A percentile compares a stretch with the other conserved stretches of the same genome.
Evolutionary conservation across 2,113 vertebrate species (phyloP).

Genomic region (Saguinus midas): DNA sequence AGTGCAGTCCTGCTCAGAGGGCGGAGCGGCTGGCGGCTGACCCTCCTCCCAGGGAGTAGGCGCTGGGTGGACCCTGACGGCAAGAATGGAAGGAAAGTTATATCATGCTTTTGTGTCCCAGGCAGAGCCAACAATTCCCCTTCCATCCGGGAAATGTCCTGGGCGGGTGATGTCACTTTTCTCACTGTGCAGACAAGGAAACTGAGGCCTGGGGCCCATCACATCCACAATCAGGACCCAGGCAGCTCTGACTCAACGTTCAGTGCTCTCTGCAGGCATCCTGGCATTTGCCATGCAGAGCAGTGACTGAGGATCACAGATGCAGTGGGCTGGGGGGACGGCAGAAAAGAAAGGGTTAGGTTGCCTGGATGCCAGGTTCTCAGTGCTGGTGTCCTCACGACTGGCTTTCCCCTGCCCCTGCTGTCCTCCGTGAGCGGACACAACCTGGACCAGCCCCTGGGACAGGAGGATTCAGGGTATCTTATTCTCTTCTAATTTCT

Average conservation of each 20-base stretch:
- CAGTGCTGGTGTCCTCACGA: accelerated
- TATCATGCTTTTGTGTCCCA: not conserved
- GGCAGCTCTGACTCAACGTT: not conserved
- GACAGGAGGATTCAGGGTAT: accelerated
- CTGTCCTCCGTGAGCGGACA: not conserved
- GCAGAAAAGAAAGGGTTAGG: not conserved
- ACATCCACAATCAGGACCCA: not conserved
- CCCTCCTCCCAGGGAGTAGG: too few species aligned
- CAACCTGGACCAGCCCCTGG: not conserved
- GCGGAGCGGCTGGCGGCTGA: accelerated
- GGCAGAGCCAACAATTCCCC: accelerated
- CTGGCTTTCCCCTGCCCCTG: not conserved
- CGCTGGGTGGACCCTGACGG: not conserved
- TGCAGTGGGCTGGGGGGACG: not conserved
- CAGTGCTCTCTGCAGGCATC: too few species aligned
- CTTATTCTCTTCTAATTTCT: not conserved
- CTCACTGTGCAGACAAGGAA: not conserved
- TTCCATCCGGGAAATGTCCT: too few species aligned
- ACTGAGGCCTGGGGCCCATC: not conserved
- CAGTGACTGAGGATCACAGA: not conserved
- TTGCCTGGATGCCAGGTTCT: accelerated
- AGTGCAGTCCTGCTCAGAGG: not conserved
- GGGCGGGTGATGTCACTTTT: not conserved
- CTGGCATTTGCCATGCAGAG: too few species aligned
- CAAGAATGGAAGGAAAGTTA: too few species aligned